These are phyloP conservation scores for Petromus typicus DNA, from an alignment of 2,113 vertebrate genomes.

Conservation along the genomic window DNA sequence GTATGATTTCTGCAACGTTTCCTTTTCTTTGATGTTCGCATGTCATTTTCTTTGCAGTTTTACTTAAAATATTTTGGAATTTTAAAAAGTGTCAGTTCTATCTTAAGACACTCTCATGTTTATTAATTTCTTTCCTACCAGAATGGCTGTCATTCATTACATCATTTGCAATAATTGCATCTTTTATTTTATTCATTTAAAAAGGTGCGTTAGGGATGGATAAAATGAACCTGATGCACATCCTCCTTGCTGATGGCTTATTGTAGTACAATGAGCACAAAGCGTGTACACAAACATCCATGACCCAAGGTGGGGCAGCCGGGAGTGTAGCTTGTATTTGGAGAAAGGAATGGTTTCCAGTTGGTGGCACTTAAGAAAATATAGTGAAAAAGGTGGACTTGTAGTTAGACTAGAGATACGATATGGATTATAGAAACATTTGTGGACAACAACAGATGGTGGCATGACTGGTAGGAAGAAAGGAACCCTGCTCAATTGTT, in stretches of 20 bases:
- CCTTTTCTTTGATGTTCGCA: not conserved
- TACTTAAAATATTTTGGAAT: slow-evolving; percentile 58
- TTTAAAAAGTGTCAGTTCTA: slow-evolving; percentile 42
- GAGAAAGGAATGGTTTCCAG: not conserved
- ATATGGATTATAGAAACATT: not conserved
- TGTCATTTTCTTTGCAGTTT: not conserved
- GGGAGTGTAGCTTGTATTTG: not conserved
- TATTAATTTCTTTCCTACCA: slow-evolving; percentile 40
- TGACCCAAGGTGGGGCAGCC: not conserved
- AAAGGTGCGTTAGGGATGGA: not conserved
- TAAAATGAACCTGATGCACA: not conserved
- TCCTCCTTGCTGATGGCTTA: not conserved
- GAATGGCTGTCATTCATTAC: not conserved
- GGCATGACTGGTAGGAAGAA: not conserved
- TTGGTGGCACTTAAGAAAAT: not conserved
- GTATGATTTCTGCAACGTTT: slow-evolving; percentile 45
- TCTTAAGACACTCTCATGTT: not conserved
- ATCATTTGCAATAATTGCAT: not conserved
- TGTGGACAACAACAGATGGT: not conserved
- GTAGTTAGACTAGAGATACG: not conserved
- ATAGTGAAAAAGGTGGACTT: not conserved
- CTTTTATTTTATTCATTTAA: slow-evolving; percentile 18
- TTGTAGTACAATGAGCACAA: not conserved
- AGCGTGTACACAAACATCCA: not conserved
- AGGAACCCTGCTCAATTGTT: not conserved